phyloP scores from a whole-genome alignment of 2,113 vertebrate genomes.

The Spheniscus mendiculus region DNA sequence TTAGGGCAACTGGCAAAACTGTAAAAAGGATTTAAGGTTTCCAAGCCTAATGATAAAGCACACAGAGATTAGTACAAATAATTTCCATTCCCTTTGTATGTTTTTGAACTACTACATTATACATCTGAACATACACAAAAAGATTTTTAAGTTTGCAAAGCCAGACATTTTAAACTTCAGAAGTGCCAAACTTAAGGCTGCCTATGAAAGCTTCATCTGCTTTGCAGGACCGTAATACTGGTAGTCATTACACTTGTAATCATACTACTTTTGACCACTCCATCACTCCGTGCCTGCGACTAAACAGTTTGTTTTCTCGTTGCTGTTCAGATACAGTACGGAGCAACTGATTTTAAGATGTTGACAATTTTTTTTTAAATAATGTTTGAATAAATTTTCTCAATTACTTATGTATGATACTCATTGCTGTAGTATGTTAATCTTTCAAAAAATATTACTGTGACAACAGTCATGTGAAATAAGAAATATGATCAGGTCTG shows the following conservation, averaged over 20 bases:
- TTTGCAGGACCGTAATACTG: background rate
- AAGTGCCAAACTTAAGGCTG: background rate
- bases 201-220: background rate
- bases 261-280: background rate
- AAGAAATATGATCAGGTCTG: background rate
- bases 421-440: background rate
- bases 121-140: background rate
- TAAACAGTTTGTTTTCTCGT: background rate
- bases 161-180: background rate
- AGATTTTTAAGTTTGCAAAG: background rate
- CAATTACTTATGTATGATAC: background rate
- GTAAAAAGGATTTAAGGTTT: background rate
- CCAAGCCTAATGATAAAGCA: background rate
- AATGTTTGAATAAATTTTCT: background rate
- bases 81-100: background rate
- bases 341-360: background rate
- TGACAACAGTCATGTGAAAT: background rate
- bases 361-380: background rate
- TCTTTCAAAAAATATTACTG: background rate
- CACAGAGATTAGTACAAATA: background rate
- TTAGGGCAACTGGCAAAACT: background rate
- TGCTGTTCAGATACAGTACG: background rate
- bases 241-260: background rate
- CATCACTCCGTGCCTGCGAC: fast-evolving
- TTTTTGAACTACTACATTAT: background rate